Base-by-base conservation (phyloP, 2,888 invertebrate species). In the Zhengitettix transpicula region DNA sequence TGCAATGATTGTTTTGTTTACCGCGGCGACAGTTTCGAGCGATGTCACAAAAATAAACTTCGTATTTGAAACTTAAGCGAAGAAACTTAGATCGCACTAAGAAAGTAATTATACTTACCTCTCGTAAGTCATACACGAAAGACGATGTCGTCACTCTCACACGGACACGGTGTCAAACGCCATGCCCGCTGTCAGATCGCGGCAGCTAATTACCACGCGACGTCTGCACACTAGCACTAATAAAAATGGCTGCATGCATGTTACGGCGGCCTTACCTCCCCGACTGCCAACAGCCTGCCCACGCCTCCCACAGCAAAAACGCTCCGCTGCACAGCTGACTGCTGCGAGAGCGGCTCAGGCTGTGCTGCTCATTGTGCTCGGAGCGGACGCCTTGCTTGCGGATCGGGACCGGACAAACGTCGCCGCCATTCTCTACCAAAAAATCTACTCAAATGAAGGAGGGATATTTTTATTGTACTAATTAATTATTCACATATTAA, bases 221-320 rank as follows among this genome's bases (percentile, higher is more conserved):
- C 59, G 53, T 14, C 61, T 59, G 52, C 17, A 56, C 56, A 54
- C 57, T 58, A 60, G 55, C 55, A 61, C 61, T 63, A 63, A 63
- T 63, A 63, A 63, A 63, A 61, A 63, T 63, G 63, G 63, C 63
- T 63, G 63, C 57, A 60, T 58, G 62, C 63, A 63, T 61, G 63
- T 58, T 55, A 44, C 58, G 41, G 52, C 60, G 59, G 58, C 59
- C 63, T 60, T 63, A 60, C 63, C 61, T 61, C 63, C 61, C 61
- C 60, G 52, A 63, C 61, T 60, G 60, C 58, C 47, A 47, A 63
- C 61, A 58, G 60, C 58, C 47, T 14, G 58, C 61, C 63, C 61
- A 53, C 60, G 60, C 59, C 63, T 59, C 60, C 58, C 59, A 42
- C 63, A 56, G 58, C 63, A 60, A 54, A 58, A 58, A 55, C 59